Conservation (phyloP, 2,113 vertebrate genomes). For the Vicugna pacos region DNA sequence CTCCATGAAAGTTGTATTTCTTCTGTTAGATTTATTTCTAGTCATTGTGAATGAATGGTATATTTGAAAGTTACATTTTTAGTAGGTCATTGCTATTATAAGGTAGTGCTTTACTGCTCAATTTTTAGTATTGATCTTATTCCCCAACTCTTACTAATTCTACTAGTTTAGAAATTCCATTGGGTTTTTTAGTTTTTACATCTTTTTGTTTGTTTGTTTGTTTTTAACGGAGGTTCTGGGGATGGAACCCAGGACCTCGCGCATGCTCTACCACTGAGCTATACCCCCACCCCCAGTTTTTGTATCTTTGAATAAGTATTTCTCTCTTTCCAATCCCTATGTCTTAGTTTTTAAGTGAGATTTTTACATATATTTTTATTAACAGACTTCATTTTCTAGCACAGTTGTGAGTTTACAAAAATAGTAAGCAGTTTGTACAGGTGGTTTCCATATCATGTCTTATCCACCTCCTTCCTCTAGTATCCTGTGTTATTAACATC, state of each 20-base stretch:
- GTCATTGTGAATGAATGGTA: not conserved
- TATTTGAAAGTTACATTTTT: slow-evolving; percentile 15
- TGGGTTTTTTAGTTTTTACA: not conserved
- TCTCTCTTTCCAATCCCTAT: not conserved
- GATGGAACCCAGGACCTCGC: too few species aligned
- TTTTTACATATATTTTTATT: slow-evolving; percentile 15
- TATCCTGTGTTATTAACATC: slow-evolving; percentile 5
- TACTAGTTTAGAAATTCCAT: not conserved
- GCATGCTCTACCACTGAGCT: too few species aligned
- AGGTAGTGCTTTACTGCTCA: not conserved
- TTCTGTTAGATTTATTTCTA: slow-evolving; percentile 34
- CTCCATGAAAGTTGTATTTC: not conserved
- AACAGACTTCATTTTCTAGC: slow-evolving; percentile 19
- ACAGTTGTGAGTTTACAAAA: not conserved
- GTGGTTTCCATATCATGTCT: not conserved
- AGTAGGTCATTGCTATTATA: not conserved
- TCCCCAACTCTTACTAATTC: not conserved
- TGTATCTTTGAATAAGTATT: slow-evolving; percentile 2
- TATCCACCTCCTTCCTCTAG: rapidly evolving
- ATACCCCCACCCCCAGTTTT: not conserved
- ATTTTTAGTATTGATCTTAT: not conserved
- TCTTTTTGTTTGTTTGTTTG: not conserved
- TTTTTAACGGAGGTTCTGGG: too few species aligned
- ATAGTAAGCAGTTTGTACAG: not conserved
- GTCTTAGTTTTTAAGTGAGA: not conserved